Evolutionary conservation across 2,797 vertebrate species (phyloP).

Genomic region (Leuciscus waleckii): DNA sequence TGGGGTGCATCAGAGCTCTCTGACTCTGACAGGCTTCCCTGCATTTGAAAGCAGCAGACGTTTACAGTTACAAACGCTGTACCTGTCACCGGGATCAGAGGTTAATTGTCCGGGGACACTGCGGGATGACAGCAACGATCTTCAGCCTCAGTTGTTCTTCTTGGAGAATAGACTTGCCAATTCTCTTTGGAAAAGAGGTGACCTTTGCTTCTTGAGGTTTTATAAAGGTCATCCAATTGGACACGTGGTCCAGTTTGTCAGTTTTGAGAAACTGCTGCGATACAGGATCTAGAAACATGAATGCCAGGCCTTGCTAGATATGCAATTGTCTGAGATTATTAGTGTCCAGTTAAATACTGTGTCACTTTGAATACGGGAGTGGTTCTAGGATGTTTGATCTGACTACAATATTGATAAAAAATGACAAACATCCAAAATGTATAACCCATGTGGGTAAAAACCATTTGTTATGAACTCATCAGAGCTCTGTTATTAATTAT

Average conservation of each 20-base stretch:
- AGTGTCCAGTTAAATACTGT: background rate
- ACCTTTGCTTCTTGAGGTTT: slow-evolving; percentile 20
- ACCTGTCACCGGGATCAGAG: slow-evolving; percentile 46
- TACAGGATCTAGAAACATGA: background rate
- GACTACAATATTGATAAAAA: background rate
- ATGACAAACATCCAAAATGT: background rate
- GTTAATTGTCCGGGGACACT: slow-evolving; percentile 43
- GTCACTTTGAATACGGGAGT: background rate
- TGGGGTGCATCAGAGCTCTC: background rate
- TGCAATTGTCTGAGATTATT: background rate
- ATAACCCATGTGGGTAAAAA: background rate
- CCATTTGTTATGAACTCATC: background rate
- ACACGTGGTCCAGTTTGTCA: background rate
- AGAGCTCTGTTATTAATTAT: background rate
- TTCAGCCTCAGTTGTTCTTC: slow-evolving; percentile 8
- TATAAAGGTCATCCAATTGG: slow-evolving; percentile 18
- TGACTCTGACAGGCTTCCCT: slow-evolving; percentile 22
- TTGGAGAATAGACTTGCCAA: background rate
- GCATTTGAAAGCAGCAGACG: background rate
- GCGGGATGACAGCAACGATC: slow-evolving; percentile 11
- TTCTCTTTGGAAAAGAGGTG: slow-evolving; percentile 8
- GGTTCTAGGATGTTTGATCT: background rate
- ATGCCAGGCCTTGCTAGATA: background rate
- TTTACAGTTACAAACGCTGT: slow-evolving; percentile 6
- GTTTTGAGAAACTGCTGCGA: background rate